phyloP scores from a whole-genome alignment of 2,888 invertebrate genomes.

The Tridacna gigas region DNA sequence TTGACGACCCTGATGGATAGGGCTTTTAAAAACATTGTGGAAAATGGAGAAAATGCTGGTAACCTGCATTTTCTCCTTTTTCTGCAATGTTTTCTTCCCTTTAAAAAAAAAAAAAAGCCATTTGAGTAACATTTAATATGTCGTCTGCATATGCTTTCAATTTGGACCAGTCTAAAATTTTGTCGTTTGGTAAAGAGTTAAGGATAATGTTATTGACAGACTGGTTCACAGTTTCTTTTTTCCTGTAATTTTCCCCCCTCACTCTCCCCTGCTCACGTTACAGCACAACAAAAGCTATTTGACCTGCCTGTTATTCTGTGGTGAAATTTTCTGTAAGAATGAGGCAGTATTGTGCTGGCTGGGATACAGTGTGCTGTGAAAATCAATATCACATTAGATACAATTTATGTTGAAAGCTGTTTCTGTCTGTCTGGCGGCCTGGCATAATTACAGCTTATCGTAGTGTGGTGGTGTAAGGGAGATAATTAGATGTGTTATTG shows the following conservation, averaged over 20 bases:
- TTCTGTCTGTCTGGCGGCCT: conserved; percentile 57
- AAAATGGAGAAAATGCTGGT: too few relatives aligned
- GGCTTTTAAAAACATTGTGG: too few relatives aligned
- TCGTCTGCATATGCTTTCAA: too few relatives aligned
- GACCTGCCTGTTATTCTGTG: conserved; percentile 50
- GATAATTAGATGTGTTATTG: conserved; percentile 25
- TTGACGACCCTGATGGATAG: too few relatives aligned
- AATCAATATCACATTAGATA: conserved; percentile 65
- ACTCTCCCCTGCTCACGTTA: conserved; percentile 2
- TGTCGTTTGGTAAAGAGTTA: too few relatives aligned
- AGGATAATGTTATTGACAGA: not conserved
- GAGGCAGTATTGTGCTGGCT: conserved; percentile 17
- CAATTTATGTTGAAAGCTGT: conserved; percentile 64
- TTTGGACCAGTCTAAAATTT: too few relatives aligned
- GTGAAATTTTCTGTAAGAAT: conserved; percentile 18
- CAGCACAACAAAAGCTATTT: conserved; percentile 33
- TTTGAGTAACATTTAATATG: too few relatives aligned
- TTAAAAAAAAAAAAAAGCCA: not conserved
- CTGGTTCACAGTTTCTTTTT: conserved; percentile 18
- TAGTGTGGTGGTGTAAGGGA: conserved; percentile 48
- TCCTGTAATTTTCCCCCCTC: conserved; percentile 1
- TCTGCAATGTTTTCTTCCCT: not conserved
- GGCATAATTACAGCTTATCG: conserved; percentile 50
- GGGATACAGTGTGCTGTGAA: conserved; percentile 55
- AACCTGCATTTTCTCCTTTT: too few relatives aligned